Evolutionary conservation across 2,797 vertebrate species (phyloP), one percentile per base, ranked within the genome.

Genomic region (Halcyon badia): DNA sequence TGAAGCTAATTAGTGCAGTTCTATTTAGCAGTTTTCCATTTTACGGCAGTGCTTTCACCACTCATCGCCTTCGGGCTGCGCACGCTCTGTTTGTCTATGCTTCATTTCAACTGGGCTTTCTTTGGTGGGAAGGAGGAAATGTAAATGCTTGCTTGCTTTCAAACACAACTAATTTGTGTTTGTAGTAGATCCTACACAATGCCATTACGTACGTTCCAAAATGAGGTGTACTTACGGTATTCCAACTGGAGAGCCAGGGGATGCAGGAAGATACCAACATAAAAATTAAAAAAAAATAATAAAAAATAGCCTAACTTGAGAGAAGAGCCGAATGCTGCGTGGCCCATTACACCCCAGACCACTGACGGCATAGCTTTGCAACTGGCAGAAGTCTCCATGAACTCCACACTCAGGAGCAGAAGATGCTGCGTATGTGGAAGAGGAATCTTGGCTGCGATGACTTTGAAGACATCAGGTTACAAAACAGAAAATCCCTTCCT

Each of bases 401-500:
- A 25, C 46, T 57, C 65, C 37, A 5, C 8, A 10, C 65, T 61
- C 17, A 46, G 61, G 70, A 81, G 35, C 56, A 68, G 31, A 75
- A 69, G 30, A 12, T 37, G 65, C 54, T 87, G 83, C 70, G 11
- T 8, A 16, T 5, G 6, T 9, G 25, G 33, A 69, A 76, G 24
- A 65, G 42, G 42, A 89, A 82, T 48, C 73, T 72, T 90, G 88
- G 65, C 80, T 75, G 19, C n/a, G 60, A 51, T 21, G 35, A 17
- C 48, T 85, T 44, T 4, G 4, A 77, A 69, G 21, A 80, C 73
- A 80, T 21, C 56, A 61, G 56, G 51, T 60, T 89, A 80, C 71
- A 95, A 85, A 92, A 83, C 5, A 24, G 64, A 72, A 95, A 94
- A 89, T 35, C 81, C 51, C 51, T 73, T 83, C 83, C 78, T 78